Evolutionary conservation across 2,888 invertebrate species (phyloP).

Genomic region (Hymenopus coronatus): DNA sequence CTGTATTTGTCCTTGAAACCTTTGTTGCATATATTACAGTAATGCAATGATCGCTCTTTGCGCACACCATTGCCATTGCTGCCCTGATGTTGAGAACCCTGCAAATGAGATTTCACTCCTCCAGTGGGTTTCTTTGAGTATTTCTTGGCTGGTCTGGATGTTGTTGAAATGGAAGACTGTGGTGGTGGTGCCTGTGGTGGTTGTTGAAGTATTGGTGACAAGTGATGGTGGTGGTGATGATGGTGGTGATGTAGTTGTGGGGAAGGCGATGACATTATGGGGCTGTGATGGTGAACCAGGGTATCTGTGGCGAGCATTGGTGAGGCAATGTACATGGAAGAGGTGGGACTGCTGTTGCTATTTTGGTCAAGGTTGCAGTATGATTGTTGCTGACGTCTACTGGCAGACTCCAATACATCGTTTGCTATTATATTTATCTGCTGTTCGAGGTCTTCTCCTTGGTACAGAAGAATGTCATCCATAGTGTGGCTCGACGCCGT

Average conservation of each 20-base stretch:
- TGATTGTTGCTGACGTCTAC: constrained; percentile 27
- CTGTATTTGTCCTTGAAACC: constrained; percentile 96
- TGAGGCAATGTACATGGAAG: constrained; percentile 55
- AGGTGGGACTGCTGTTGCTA: constrained; percentile 37
- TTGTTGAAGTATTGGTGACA: constrained; percentile 3
- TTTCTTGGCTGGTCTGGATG: constrained; percentile 41
- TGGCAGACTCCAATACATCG: constrained; percentile 73
- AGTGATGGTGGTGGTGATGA: background rate
- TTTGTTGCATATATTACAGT: constrained; percentile 90
- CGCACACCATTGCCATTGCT: constrained; percentile 55
- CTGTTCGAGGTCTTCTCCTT: constrained; percentile 79
- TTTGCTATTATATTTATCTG: constrained; percentile 80
- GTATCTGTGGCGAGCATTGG: constrained; percentile 4
- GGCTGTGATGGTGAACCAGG: constrained; percentile 46
- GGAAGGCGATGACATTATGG: constrained; percentile 37
- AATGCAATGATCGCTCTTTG: constrained; percentile 84
- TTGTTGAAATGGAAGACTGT: background rate
- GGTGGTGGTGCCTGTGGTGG: background rate
- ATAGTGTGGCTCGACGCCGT: constrained; percentile 57
- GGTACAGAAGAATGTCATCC: constrained; percentile 67
- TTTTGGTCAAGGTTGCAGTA: constrained; percentile 35
- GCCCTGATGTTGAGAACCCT: background rate
- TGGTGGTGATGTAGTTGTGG: background rate
- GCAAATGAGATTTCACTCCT: constrained; percentile 60
- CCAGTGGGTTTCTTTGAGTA: constrained; percentile 54